Evolutionary conservation across 2,113 vertebrate genomes (phyloP).

Genomic region (Acrocephalus arundinaceus): DNA sequence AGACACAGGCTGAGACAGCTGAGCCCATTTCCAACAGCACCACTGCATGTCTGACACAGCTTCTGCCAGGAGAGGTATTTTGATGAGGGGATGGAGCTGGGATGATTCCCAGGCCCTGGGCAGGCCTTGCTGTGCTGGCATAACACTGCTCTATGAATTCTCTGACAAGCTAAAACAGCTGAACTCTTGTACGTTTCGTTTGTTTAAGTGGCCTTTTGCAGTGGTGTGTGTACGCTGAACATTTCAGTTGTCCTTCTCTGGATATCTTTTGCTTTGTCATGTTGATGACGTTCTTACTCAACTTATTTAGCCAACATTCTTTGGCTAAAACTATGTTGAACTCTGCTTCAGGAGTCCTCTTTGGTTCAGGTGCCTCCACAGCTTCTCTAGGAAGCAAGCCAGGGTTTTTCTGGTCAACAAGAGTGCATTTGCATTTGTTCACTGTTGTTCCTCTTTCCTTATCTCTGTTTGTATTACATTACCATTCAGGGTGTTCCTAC

Average conservation of each 20-base stretch:
- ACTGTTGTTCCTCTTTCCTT: not conserved
- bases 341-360: not conserved
- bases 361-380: not conserved
- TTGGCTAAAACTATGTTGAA: not conserved
- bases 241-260: not conserved
- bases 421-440: not conserved
- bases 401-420: not conserved
- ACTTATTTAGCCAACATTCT: not conserved
- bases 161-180: not conserved
- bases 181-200: not conserved
- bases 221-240: rapidly evolving
- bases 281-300: not conserved
- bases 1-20: not conserved
- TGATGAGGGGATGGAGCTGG: not conserved
- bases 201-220: not conserved
- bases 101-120: not conserved
- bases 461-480: constrained; percentile 1
- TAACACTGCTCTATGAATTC: not conserved
- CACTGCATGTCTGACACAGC: not conserved
- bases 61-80: not conserved
- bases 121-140: not conserved
- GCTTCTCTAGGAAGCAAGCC: not conserved
- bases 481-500: not conserved
- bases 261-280: not conserved
- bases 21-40: not conserved